phyloP scores from a whole-genome alignment of 2,888 invertebrate genomes.

The Drosophila pseudotakahashii region DNA sequence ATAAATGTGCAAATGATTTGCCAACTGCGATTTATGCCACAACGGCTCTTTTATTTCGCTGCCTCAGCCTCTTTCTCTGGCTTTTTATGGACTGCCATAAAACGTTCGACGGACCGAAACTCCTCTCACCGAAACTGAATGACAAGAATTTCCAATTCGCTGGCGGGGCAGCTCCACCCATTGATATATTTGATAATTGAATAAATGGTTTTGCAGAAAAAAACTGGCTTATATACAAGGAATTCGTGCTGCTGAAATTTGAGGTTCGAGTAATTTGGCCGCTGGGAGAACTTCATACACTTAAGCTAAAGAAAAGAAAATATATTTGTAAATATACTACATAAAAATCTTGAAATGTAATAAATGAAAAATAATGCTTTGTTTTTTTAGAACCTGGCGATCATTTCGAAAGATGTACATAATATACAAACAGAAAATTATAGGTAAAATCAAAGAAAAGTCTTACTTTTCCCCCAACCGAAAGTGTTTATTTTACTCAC shows the following conservation, averaged over 20 bases:
- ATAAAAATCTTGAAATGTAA: no score
- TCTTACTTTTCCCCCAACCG: background rate
- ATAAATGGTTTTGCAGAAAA: constrained; percentile 19
- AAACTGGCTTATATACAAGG: background rate
- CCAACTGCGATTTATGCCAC: constrained; percentile 37
- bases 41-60: constrained; percentile 37
- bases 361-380: no score
- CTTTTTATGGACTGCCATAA: constrained; percentile 17
- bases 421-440: no score
- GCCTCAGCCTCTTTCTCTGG: background rate
- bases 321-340: no score
- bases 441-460: background rate
- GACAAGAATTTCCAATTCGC: constrained; percentile 15
- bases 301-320: background rate
- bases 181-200: constrained; percentile 43
- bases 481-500: background rate
- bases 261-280: constrained; percentile 10
- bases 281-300: background rate
- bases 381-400: no score
- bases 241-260: constrained; percentile 33
- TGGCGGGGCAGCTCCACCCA: constrained; percentile 16
- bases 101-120: background rate
- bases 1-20: constrained; percentile 50
- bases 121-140: constrained; percentile 5
- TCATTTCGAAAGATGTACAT: no score